Base-by-base conservation (phyloP, 2,888 invertebrate species). In the Isoperla grammatica region DNA sequence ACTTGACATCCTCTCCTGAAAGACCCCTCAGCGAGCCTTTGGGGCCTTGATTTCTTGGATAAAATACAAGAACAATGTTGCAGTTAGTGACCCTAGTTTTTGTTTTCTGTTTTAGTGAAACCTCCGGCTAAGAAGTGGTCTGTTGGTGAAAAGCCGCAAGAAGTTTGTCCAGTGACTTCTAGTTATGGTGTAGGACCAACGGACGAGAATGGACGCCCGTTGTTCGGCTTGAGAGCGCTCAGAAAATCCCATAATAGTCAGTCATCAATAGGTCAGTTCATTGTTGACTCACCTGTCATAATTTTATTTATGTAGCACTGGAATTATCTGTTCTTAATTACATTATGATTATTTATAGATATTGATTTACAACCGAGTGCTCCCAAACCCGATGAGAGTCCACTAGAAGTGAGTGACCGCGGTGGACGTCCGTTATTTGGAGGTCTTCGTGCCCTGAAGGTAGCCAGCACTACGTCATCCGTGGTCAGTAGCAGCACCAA, bases 181-280 rank as follows among this genome's bases (percentile, higher is more conserved):
- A 87, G 88, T 71, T 90, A 90, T 72, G 90, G 90, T 1, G 86
- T 88, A 1, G 90, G 90, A 0, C 90, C 90, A 22, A 84, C 87
- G 2, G 90, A 90, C 71, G 87, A 89, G 65, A 84, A 88, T 67
- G 90, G 90, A 11, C 78, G 81, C 60, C 90, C 90, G 19, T 77
- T 90, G 60, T 90, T 90, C 74, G 90, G 90, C 57, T 82, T 90
- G 66, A 82, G 81, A 70, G 90, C 90, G 59, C 78, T 90, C 61
- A 65, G 74, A 19, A 40, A 48, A 17, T 42, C 49, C 48, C 55
- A 40, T 29, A 29, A 20, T 37, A 55, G 55, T 48, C 60, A 48
- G 13, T 46, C 56, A 15, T 48, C 58, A 62, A 62, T 57, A 15
- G 45, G 45, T 45, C 6, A 19, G 19, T 45, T 12, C 12, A 3